Evolutionary conservation across 2,888 invertebrate genomes (phyloP).

Genomic region (Conomelus anceps): DNA sequence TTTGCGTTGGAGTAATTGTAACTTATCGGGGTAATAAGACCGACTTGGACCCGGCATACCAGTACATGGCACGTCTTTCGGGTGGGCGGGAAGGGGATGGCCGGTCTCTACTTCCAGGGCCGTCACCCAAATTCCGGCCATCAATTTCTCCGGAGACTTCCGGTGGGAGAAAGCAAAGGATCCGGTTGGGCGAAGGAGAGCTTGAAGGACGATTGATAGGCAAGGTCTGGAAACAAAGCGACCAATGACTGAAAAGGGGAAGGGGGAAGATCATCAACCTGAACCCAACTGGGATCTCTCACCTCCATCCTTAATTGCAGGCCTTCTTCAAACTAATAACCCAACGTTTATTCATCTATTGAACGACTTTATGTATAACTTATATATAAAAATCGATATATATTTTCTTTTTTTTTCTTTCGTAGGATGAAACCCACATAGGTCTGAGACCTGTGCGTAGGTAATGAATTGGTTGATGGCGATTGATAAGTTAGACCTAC

Average conservation of each 20-base stretch:
- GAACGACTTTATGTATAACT: too few relatives aligned
- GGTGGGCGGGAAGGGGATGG: neutral
- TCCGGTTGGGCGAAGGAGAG: neutral
- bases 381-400: too few relatives aligned
- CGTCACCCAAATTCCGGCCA: neutral
- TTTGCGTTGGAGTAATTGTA: neutral
- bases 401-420: too few relatives aligned
- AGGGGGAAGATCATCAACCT: neutral
- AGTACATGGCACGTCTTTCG: too few relatives aligned
- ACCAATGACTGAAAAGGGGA: neutral
- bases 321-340: neutral
- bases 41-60: neutral
- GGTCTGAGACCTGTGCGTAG: too few relatives aligned
- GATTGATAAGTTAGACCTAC: too few relatives aligned
- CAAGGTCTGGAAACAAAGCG: neutral
- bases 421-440: too few relatives aligned
- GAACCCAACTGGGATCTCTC: neutral
- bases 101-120: neutral
- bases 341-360: too few relatives aligned
- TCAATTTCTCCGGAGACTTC: neutral
- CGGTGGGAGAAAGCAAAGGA: neutral
- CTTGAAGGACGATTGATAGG: neutral
- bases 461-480: too few relatives aligned
- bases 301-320: neutral
- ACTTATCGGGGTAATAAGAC: neutral